These are phyloP conservation scores for Macrotis lagotis DNA, from an alignment of 2,113 vertebrate genomes.

Conservation along the genomic window DNA sequence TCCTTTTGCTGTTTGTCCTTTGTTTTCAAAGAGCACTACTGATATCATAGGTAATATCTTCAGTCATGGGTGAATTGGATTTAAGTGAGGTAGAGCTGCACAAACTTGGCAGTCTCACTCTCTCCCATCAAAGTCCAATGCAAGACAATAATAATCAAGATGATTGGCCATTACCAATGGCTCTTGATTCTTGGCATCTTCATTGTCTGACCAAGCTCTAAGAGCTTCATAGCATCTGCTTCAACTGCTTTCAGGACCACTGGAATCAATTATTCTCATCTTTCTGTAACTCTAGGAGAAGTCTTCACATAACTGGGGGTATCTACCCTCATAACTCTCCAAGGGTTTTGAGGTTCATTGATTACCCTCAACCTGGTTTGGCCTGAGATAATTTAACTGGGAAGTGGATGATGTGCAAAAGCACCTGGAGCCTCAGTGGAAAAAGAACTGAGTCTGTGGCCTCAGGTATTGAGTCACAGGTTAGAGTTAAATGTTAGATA, in stretches of 20 bases:
- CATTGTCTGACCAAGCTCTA: not conserved
- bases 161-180: not conserved
- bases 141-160: not conserved
- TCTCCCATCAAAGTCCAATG: not conserved
- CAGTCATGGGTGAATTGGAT: not conserved
- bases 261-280: not conserved
- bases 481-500: no score
- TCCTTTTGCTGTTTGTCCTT: not conserved
- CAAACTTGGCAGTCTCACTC: not conserved
- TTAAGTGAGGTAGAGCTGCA: not conserved
- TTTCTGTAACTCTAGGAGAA: not conserved
- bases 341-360: no score
- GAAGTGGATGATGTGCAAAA: no score
- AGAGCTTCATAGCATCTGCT: not conserved
- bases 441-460: not conserved
- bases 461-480: not conserved
- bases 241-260: not conserved
- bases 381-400: no score
- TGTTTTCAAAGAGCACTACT: not conserved
- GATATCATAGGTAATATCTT: no score
- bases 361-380: no score
- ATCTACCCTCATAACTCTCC: no score
- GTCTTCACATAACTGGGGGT: no score
- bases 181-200: not conserved
- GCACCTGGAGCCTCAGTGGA: not conserved